Evolutionary conservation across 2,113 vertebrate species (phyloP).

Genomic region (Sarotherodon lohbergeri): DNA sequence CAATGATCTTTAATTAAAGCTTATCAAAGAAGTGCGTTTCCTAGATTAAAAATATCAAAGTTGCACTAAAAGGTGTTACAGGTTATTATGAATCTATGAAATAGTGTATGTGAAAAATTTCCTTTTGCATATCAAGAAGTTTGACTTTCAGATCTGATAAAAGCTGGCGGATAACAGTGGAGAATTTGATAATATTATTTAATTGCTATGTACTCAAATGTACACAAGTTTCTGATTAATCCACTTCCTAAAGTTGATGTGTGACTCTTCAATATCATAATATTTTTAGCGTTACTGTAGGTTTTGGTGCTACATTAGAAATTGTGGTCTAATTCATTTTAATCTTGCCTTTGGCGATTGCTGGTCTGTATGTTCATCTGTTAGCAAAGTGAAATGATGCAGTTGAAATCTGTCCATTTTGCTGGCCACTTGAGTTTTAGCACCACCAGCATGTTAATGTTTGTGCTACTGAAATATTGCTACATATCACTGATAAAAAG

Average conservation of each 20-base stretch:
- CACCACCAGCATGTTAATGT: background rate
- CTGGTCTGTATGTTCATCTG: background rate
- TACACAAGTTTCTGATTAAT: background rate
- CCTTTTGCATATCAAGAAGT: background rate
- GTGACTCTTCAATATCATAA: background rate
- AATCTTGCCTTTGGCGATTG: background rate
- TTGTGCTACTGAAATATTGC: background rate
- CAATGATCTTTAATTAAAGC: slow-evolving; percentile 18
- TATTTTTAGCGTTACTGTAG: background rate
- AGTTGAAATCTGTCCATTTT: background rate
- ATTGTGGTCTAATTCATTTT: background rate
- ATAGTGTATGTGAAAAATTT: background rate
- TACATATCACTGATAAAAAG: background rate
- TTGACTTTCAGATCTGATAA: background rate
- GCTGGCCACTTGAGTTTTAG: background rate
- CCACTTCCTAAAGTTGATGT: background rate
- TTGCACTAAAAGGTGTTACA: background rate
- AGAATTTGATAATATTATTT: background rate
- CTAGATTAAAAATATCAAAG: background rate
- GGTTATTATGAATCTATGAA: background rate
- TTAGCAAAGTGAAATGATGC: background rate
- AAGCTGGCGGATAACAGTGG: background rate
- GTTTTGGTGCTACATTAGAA: background rate
- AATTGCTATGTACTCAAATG: background rate
- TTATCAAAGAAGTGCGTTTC: slow-evolving; percentile 23